phyloP scores from a whole-genome alignment of 2,113 vertebrate genomes.

The Budorcas taxicolor region DNA sequence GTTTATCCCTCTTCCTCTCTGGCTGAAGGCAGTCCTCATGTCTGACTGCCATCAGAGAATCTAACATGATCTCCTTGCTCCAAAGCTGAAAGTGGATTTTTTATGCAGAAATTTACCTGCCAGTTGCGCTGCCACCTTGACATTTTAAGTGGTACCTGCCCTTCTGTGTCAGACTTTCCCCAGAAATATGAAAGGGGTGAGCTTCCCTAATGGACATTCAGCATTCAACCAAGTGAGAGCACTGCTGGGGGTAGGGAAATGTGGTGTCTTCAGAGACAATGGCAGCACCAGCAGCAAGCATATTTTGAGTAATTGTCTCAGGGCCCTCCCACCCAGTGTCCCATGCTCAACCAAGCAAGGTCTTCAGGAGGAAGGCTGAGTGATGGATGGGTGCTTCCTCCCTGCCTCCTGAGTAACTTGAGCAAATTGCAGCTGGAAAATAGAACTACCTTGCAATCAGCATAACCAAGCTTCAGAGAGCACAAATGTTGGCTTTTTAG shows the following conservation, averaged over 20 bases:
- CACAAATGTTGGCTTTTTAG: neutral
- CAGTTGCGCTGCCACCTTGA: neutral
- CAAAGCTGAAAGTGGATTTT: neutral
- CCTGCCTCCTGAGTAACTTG: neutral
- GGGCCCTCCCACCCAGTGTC: constrained; percentile 3
- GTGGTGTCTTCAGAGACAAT: constrained; percentile 7
- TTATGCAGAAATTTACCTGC: constrained; percentile 19
- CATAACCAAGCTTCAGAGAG: neutral
- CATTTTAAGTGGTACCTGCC: constrained; percentile 53
- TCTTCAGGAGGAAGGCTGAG: constrained; percentile 37
- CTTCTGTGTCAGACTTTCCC: constrained; percentile 37
- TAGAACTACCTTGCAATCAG: neutral
- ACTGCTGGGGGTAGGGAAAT: neutral
- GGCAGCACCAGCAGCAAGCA: neutral
- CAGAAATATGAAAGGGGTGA: constrained; percentile 44
- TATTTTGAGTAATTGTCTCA: constrained; percentile 5
- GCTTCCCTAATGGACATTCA: constrained; percentile 6
- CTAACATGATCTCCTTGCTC: neutral
- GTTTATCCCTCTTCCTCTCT: neutral
- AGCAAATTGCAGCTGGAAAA: constrained; percentile 42
- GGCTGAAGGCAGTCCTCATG: neutral
- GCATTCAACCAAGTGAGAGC: neutral
- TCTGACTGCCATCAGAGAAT: neutral
- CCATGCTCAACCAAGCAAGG: constrained; percentile 39
- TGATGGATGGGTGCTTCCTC: neutral